Base-by-base conservation (phyloP, 2,888 invertebrate genomes). In the Perdita meconis region DNA sequence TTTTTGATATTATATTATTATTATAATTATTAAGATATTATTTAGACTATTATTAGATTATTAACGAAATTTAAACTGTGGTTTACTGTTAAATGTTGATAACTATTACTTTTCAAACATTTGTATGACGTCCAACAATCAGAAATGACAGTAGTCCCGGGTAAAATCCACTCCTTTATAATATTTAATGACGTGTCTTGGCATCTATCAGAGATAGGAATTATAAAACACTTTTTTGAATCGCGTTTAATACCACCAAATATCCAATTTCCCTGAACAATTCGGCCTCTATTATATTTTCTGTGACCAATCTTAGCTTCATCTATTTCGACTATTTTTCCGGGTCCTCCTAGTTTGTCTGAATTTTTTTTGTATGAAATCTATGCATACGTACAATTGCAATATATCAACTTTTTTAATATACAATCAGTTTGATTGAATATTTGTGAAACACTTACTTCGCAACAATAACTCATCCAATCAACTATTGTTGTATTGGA, bases 391-490 rank as follows among this genome's bases (percentile, higher is more conserved):
- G n/a, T n/a, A n/a, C n/a, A n/a, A n/a, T n/a, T n/a, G n/a, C n/a
- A n/a, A n/a, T n/a, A n/a, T n/a, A n/a, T n/a, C n/a, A n/a, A n/a
- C n/a, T n/a, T n/a, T n/a, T n/a, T n/a, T n/a, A n/a, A n/a, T n/a
- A n/a, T n/a, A 22, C 30, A 30, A 53, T 24, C n/a, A 13, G 26
- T 13, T 53, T 53, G 12, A 36, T 6, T 36, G 12, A 36, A 36
- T 36, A 36, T 10, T 36, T 36, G 12, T 44, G 16, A 44, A 44
- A n/a, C n/a, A 44, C 2, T 42, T 42, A 59, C 59, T 8, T 59
- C 59, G 13, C 42, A n/a, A 42, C 59, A 59, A 59, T 42, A 59
- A 19, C n/a, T 5, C 24, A 19, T 42, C 59, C 26, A 59, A n/a
- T 59, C 40, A 13, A 59, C 16, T 19, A 36, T 6, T 2, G 13